These are phyloP conservation scores for Syndactyla subalaris DNA, from an alignment of 2,797 vertebrate genomes.

Conservation along the genomic window DNA sequence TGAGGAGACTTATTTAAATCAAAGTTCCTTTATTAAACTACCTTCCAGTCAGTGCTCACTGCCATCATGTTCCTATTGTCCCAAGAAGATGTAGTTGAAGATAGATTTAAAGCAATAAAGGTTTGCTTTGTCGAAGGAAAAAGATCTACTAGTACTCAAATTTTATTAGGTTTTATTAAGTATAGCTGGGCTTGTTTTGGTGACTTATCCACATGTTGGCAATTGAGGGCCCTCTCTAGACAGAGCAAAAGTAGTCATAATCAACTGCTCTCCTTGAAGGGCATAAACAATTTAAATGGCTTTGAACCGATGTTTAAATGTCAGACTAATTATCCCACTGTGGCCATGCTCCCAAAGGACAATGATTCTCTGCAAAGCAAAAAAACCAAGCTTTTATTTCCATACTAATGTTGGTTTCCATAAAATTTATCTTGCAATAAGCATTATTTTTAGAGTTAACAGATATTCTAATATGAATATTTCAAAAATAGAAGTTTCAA, in stretches of 20 bases:
- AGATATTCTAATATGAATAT: not conserved
- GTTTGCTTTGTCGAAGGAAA: not conserved
- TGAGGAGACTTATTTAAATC: not conserved
- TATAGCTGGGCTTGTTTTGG: not conserved
- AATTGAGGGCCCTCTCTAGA: not conserved
- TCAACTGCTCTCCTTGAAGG: constrained; percentile 23
- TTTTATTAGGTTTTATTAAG: not conserved
- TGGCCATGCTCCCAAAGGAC: not conserved
- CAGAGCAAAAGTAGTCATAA: not conserved
- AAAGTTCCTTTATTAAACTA: not conserved
- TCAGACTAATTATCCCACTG: constrained; percentile 29
- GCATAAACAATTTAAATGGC: constrained; percentile 5
- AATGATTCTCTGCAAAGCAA: not conserved
- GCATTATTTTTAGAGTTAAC: not conserved
- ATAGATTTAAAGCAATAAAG: not conserved
- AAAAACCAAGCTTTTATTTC: not conserved
- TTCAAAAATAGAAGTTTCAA: not conserved
- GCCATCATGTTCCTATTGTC: not conserved
- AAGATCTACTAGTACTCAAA: not conserved
- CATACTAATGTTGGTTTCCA: not conserved
- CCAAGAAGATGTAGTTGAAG: not conserved
- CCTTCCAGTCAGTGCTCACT: not conserved
- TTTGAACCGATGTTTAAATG: not conserved
- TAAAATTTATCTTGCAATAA: not conserved
- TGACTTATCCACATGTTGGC: not conserved